Evolutionary conservation across 2,888 invertebrate species (phyloP).

Genomic region (Dynastes maya): DNA sequence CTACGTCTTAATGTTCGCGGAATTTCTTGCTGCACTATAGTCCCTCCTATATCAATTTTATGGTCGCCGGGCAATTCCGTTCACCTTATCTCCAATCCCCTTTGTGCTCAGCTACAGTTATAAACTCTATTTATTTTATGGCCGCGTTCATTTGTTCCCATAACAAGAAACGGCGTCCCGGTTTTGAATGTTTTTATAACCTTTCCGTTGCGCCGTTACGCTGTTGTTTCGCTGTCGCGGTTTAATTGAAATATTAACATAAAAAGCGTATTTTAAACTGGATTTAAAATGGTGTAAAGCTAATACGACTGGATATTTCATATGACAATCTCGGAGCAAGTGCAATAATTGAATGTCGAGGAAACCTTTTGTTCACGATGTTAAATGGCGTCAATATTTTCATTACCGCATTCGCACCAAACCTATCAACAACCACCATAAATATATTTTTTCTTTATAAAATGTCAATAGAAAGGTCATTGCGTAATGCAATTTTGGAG

Average conservation of each 20-base stretch:
- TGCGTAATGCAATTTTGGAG: too few relatives aligned
- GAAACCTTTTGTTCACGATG: neutral
- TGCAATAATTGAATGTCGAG: neutral
- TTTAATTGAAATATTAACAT: constrained; percentile 3
- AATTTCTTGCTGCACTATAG: constrained; percentile 44
- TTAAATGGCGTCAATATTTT: too few relatives aligned
- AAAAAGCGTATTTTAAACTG: neutral
- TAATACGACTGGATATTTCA: neutral
- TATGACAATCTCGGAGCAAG: neutral
- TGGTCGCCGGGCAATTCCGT: constrained; percentile 35
- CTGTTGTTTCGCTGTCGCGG: neutral
- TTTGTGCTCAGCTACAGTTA: constrained; percentile 35
- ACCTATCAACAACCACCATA: too few relatives aligned
- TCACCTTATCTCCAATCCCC: constrained; percentile 36
- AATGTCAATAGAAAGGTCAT: too few relatives aligned
- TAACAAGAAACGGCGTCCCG: constrained; percentile 19
- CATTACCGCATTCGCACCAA: too few relatives aligned
- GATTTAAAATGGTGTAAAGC: neutral
- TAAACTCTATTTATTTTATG: constrained; percentile 46
- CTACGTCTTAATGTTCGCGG: constrained; percentile 44
- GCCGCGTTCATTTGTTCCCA: constrained; percentile 36
- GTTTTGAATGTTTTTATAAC: constrained; percentile 17
- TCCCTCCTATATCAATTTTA: constrained; percentile 44
- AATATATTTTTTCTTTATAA: too few relatives aligned
- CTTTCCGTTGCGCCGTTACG: neutral